Percentiles rank a stretch among this genome's conserved stretches.
Evolutionary conservation across 37 sponge, comb jelly and placozoan genomes (phyloP).

Genomic region (Lycopodina hypogea): DNA sequence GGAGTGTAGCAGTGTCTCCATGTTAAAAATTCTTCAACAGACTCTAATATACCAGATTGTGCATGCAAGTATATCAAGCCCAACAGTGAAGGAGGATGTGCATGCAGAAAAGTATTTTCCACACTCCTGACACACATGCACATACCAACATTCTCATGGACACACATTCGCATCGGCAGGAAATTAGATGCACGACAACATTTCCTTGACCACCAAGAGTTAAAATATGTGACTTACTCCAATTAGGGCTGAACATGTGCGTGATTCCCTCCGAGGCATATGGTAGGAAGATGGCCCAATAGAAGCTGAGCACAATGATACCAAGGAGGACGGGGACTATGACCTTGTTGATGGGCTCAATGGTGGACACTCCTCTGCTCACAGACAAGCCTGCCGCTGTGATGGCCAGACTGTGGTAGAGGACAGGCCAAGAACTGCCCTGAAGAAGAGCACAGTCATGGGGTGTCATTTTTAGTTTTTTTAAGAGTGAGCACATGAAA

Average conservation of each 20-base stretch:
- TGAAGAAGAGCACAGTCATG: slow-evolving; percentile 1
- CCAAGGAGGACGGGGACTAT: slow-evolving; percentile 69
- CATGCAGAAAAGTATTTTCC: no score
- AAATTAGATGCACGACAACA: no score
- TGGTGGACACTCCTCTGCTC: slow-evolving; percentile 69
- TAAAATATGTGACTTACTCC: slow-evolving; percentile 74
- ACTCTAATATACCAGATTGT: no score
- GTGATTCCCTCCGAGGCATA: slow-evolving; percentile 66
- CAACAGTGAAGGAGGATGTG: no score
- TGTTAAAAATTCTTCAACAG: no score
- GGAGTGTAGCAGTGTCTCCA: no score
- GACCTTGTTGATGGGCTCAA: slow-evolving; percentile 75
- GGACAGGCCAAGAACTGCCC: slow-evolving; percentile 55
- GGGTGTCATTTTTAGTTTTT: not conserved
- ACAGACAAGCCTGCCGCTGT: slow-evolving; percentile 48
- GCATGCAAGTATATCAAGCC: no score
- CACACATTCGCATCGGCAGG: no score
- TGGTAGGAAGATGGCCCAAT: slow-evolving; percentile 73
- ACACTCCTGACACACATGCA: no score
- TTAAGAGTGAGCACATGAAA: not conserved
- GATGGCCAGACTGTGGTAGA: slow-evolving; percentile 51
- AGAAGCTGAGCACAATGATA: slow-evolving; percentile 66
- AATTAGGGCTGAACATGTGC: slow-evolving; percentile 80
- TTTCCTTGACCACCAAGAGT: no score
- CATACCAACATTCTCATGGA: no score